Evolutionary conservation across 2,888 invertebrate species (phyloP).

Genomic region (Drosophila pullipes): DNA sequence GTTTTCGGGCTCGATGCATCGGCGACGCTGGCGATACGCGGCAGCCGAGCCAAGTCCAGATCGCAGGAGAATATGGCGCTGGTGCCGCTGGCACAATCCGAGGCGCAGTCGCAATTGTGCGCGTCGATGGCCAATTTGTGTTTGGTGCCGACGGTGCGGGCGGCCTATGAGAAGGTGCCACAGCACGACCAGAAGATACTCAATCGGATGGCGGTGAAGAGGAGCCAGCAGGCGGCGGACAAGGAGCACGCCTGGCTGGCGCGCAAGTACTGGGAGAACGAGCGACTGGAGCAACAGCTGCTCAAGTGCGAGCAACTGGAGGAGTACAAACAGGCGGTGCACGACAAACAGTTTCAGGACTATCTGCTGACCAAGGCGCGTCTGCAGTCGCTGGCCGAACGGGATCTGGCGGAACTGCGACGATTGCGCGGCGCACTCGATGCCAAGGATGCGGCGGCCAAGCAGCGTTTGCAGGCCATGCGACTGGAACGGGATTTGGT

Average conservation of each 20-base stretch:
- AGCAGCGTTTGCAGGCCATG: constrained; percentile 80
- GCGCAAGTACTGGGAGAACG: constrained; percentile 85
- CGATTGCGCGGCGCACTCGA: constrained; percentile 78
- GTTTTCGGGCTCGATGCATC: constrained; percentile 32
- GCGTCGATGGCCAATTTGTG: constrained; percentile 84
- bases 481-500: constrained; percentile 79
- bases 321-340: constrained; percentile 82
- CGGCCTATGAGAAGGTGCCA: constrained; percentile 82
- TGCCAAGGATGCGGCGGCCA: constrained; percentile 81
- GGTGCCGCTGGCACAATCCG: constrained; percentile 27
- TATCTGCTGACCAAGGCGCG: constrained; percentile 82
- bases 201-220: constrained; percentile 85
- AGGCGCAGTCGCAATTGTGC: constrained; percentile 58
- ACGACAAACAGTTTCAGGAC: constrained; percentile 84
- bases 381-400: constrained; percentile 82
- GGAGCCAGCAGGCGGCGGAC: constrained; percentile 78
- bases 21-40: constrained; percentile 59
- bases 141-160: constrained; percentile 79
- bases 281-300: constrained; percentile 84
- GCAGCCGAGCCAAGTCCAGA: constrained; percentile 56
- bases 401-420: constrained; percentile 81
- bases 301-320: constrained; percentile 84
- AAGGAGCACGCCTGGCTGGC: constrained; percentile 85
- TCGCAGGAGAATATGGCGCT: constrained; percentile 61
- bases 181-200: constrained; percentile 84